Base-by-base conservation (phyloP, 1,140 invertebrate species). In the Drosophila leontia region DNA sequence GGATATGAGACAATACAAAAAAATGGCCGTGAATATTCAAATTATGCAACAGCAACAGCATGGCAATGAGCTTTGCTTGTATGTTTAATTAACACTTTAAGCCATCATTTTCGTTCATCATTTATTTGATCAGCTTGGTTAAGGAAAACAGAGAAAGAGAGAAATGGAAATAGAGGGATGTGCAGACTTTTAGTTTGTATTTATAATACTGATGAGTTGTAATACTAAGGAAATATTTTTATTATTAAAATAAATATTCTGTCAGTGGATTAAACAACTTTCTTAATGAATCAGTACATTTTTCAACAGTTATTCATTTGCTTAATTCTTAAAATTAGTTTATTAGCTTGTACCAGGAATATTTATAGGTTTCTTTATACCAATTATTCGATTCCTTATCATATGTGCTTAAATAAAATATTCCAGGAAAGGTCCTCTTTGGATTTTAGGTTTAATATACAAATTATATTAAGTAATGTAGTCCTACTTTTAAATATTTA, bases 1-100 rank as follows among this genome's bases (percentile, higher is more conserved):
- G 63, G 67, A 62, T 35, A 39, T 23, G 17, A 44, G 50, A 47
- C 23, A 80, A 53, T 56, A 59, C 32, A 39, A 34, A 76, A 63
- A 67, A 65, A 42, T 29, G 34, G 32, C 19, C 12, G 23, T 15
- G 53, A 57, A 47, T 39, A n/a, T 39, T 13, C 13, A 48, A 67
- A 63, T 69, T 80, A 80, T 80, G 77, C 78, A 80, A 56, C 67
- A 77, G 74, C 62, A 47, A 56, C 35, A 58, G 57, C 60, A 69
- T 61, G 64, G 39, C 42, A 63, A 58, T 32, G 53, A 47, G 44
- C 51, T 51, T 64, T 50, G 15, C 60, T 63, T 68, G 58, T 78
- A 68, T 75, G 74, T 85, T 90, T 88, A 88, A 88, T 88, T 88
- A 85, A 81, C 84, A 90, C 82, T 88, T 88, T 85, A 84, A 78